Conservation (phyloP, 2,797 vertebrate species). For the Sarcophilus harrisii region DNA sequence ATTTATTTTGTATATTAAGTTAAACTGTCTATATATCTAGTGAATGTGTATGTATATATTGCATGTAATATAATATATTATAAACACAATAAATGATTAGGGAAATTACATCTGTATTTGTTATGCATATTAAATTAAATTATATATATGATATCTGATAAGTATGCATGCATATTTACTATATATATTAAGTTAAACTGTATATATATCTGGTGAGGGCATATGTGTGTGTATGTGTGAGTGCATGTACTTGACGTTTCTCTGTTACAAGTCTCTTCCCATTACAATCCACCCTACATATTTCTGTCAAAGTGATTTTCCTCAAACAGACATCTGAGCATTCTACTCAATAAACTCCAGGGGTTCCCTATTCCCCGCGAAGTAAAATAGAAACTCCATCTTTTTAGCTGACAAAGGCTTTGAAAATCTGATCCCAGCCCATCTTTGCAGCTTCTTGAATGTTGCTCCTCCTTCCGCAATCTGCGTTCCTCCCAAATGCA, state of each 20-base stretch:
- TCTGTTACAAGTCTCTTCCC: not conserved
- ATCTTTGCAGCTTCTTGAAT: not conserved
- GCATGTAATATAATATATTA: not conserved
- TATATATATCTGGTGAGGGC: too few relatives aligned
- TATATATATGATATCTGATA: too few relatives aligned
- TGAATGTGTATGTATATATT: too few relatives aligned
- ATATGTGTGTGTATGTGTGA: not conserved
- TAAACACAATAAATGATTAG: not conserved
- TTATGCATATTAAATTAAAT: not conserved
- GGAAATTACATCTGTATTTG: not conserved
- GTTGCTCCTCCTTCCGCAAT: not conserved
- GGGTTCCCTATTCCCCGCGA: not conserved
- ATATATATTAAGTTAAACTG: too few relatives aligned
- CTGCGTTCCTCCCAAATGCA: not conserved
- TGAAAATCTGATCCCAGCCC: not conserved
- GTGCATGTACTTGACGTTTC: not conserved
- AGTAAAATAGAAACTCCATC: not conserved
- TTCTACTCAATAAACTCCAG: not conserved
- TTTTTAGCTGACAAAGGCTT: not conserved
- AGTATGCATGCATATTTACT: too few relatives aligned
- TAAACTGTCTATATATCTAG: not conserved
- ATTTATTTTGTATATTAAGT: not conserved
- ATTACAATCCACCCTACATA: not conserved
- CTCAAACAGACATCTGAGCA: not conserved
- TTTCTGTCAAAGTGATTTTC: not conserved